These are phyloP conservation scores for Itoplectis maculator DNA, from an alignment of 2,888 invertebrate genomes.

Conservation along the genomic window DNA sequence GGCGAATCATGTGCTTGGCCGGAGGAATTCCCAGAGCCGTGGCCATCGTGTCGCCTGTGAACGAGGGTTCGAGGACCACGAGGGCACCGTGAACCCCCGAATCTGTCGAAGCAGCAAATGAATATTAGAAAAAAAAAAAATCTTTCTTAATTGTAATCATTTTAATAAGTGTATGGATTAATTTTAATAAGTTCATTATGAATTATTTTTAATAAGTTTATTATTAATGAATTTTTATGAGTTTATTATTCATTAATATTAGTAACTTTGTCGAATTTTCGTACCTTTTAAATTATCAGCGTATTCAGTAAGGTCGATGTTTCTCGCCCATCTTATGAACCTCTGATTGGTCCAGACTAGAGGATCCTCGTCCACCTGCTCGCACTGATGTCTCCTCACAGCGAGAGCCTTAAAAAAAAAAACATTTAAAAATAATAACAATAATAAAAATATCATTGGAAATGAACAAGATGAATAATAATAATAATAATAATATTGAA, in stretches of 20 bases:
- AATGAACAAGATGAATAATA: too few relatives aligned
- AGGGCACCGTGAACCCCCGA: conserved; percentile 98
- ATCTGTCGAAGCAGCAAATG: too few relatives aligned
- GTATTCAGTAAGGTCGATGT: conserved; percentile 97
- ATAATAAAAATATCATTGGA: too few relatives aligned
- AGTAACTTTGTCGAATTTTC: not conserved
- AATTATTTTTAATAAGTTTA: too few relatives aligned
- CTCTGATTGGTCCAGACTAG: conserved; percentile 98
- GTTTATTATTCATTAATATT: too few relatives aligned
- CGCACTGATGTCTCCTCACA: conserved; percentile 94
- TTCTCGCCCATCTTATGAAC: conserved; percentile 96
- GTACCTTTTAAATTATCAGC: conserved; percentile 96
- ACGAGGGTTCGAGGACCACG: conserved; percentile 96
- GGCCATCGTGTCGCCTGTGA: conserved; percentile 97
- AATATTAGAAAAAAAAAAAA: too few relatives aligned
- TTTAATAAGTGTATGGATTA: too few relatives aligned
- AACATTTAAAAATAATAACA: too few relatives aligned
- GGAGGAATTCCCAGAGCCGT: conserved; percentile 96
- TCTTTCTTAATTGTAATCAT: too few relatives aligned
- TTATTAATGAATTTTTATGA: too few relatives aligned
- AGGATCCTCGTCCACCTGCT: conserved; percentile 95
- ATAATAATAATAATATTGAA: too few relatives aligned
- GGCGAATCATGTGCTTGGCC: conserved; percentile 95
- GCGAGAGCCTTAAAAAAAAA: conserved; percentile 89
- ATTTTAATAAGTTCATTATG: too few relatives aligned